Conservation (phyloP, 2,888 invertebrate genomes). For the Hybos culiciformis region DNA sequence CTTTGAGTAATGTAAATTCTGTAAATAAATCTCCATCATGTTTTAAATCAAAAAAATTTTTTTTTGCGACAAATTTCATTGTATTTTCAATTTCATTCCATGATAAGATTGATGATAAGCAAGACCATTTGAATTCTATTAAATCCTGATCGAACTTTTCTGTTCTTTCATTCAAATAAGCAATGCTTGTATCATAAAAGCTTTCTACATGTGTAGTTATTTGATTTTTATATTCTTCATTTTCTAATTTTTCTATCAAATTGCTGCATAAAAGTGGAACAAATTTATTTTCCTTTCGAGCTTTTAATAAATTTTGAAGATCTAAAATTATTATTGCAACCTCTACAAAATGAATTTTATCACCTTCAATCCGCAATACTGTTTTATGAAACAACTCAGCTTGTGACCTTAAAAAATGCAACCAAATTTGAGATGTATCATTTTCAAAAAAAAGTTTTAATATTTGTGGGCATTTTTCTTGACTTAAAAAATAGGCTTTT, state of each 20-base stretch:
- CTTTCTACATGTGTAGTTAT: not conserved
- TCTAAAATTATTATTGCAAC: not conserved
- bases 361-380: not conserved
- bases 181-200: not conserved
- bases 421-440: not conserved
- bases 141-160: not conserved
- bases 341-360: not conserved
- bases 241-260: not conserved
- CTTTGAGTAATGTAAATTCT: not conserved
- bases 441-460: not conserved
- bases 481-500: not conserved
- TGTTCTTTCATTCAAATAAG: not conserved
- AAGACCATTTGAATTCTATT: not conserved
- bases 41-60: not conserved
- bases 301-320: not conserved
- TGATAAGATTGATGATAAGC: not conserved
- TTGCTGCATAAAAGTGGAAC: not conserved
- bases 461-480: not conserved
- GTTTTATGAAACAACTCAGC: not conserved
- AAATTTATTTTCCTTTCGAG: not conserved
- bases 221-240: not conserved
- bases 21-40: not conserved
- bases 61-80: not conserved
- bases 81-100: not conserved
- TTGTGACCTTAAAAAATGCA: not conserved